Evolutionary conservation across 2,797 vertebrate genomes (phyloP).

Genomic region (Mormyrops attenuatus): DNA sequence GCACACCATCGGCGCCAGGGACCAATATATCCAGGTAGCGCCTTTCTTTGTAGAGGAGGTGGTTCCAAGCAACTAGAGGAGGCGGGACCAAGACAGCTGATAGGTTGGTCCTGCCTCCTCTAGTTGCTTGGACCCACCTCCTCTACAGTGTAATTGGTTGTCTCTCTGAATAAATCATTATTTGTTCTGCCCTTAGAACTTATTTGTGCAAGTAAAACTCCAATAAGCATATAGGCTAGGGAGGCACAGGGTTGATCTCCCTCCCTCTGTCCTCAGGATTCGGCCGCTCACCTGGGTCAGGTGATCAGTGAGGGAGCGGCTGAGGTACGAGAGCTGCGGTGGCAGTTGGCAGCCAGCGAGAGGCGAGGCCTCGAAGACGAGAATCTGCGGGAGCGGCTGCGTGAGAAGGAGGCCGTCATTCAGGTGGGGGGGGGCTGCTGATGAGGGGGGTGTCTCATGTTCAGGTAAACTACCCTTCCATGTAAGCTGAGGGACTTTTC

Average conservation of each 20-base stretch:
- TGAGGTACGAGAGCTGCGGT: slow-evolving; percentile 75
- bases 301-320: slow-evolving; percentile 72
- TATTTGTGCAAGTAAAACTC: background rate
- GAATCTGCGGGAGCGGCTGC: slow-evolving; percentile 54
- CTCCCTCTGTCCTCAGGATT: slow-evolving; percentile 52
- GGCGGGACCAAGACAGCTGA: background rate
- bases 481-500: background rate
- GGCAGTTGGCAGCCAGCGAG: slow-evolving; percentile 60
- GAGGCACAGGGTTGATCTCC: background rate
- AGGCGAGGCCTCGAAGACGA: slow-evolving; percentile 42
- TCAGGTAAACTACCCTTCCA: background rate
- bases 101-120: background rate
- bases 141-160: background rate
- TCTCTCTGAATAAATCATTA: background rate
- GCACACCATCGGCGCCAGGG: slow-evolving; percentile 66
- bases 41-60: background rate
- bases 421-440: slow-evolving; percentile 28
- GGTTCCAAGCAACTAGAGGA: background rate
- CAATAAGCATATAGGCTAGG: background rate
- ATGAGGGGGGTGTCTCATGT: background rate
- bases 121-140: background rate
- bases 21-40: slow-evolving; percentile 70
- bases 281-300: slow-evolving; percentile 68
- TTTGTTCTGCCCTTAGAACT: background rate
- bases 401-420: slow-evolving; percentile 68